phyloP scores from a whole-genome alignment of 1,140 invertebrate genomes.

The Drosophila ambigua region DNA sequence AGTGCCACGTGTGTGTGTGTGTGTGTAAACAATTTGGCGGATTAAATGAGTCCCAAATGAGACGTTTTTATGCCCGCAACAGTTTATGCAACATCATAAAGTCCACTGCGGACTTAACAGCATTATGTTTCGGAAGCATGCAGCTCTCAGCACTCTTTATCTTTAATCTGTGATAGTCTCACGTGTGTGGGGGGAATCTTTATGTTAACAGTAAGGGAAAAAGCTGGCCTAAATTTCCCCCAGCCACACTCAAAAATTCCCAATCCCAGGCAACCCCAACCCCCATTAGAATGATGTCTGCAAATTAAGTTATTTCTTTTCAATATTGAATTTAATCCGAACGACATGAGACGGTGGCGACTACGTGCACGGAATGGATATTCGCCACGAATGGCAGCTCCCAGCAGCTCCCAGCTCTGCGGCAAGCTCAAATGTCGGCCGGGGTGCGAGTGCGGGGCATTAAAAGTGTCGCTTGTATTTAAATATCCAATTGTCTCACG shows the following conservation, averaged over 20 bases:
- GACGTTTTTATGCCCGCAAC: constrained; percentile 66
- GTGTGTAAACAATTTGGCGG: constrained; percentile 75
- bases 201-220: no score
- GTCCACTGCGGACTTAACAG: constrained; percentile 32
- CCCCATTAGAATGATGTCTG: constrained; percentile 4
- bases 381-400: background rate
- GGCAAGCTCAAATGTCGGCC: constrained; percentile 25
- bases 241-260: background rate
- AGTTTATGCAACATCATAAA: constrained; percentile 76
- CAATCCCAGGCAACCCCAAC: background rate
- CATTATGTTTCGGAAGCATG: background rate
- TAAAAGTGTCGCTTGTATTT: constrained; percentile 76
- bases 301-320: constrained; percentile 80
- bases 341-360: constrained; percentile 35
- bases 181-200: constrained; percentile 1
- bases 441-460: constrained; percentile 27
- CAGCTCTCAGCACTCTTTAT: background rate
- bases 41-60: constrained; percentile 81
- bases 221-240: background rate
- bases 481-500: constrained; percentile 70
- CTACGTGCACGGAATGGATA: constrained; percentile 71
- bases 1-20: constrained; percentile 12
- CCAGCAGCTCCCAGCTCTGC: background rate
- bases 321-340: constrained; percentile 80
- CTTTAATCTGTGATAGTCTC: constrained; percentile 22